phyloP scores from a whole-genome alignment of 1,140 invertebrate species.

The Arion vulgaris region DNA sequence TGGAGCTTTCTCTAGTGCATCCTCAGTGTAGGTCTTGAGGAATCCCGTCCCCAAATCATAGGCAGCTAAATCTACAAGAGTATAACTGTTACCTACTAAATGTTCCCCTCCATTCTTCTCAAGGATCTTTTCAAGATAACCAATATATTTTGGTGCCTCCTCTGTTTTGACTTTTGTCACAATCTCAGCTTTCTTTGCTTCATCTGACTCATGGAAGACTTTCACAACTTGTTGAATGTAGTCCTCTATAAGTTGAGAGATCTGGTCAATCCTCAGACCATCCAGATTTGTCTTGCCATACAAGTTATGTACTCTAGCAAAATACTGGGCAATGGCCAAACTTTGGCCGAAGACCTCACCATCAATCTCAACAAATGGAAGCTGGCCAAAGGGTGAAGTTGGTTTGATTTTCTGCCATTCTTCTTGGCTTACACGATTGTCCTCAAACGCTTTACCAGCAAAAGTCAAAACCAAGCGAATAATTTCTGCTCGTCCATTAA shows the following conservation, averaged over 20 bases:
- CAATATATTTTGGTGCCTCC: constrained; percentile 21
- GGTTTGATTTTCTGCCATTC: constrained; percentile 19
- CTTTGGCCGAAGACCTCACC: background rate
- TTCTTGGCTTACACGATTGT: background rate
- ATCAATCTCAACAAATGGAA: constrained; percentile 16
- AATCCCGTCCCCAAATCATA: constrained; percentile 3
- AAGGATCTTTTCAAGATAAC: constrained; percentile 34
- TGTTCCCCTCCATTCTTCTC: constrained; percentile 21
- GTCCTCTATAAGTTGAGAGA: background rate
- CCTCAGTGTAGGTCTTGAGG: background rate
- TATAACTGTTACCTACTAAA: background rate
- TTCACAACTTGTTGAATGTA: background rate
- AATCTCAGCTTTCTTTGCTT: constrained; percentile 11
- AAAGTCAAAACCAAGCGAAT: background rate
- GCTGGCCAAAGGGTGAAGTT: constrained; percentile 5
- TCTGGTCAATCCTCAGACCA: constrained; percentile 8
- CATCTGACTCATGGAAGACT: background rate
- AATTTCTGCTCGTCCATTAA: background rate
- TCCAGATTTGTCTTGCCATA: constrained; percentile 25
- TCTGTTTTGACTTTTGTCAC: background rate
- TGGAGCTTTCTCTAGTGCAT: background rate
- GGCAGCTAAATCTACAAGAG: background rate
- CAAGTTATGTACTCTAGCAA: background rate
- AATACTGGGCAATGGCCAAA: background rate
- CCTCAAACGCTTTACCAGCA: constrained; percentile 11